Conservation (phyloP, 2,888 invertebrate genomes). For the Tuta absoluta region DNA sequence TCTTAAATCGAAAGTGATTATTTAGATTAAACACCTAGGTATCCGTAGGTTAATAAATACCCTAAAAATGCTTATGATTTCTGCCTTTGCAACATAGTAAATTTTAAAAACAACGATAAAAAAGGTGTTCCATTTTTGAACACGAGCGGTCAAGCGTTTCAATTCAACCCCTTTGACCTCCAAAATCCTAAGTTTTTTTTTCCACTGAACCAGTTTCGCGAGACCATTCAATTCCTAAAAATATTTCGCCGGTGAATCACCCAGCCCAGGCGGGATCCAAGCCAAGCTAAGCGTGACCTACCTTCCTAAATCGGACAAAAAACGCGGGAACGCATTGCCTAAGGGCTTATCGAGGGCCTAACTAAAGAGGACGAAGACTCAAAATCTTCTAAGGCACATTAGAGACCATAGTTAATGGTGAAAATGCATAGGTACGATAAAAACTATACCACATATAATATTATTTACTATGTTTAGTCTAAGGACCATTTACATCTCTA, state of each 20-base stretch:
- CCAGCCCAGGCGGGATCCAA: neutral
- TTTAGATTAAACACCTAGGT: too few relatives aligned
- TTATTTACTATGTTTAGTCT: too few relatives aligned
- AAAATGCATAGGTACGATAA: too few relatives aligned
- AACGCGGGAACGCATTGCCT: neutral
- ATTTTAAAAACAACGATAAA: neutral
- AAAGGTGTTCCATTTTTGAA: neutral
- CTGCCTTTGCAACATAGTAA: too few relatives aligned
- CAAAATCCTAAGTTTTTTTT: conserved; percentile 7
- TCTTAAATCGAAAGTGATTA: too few relatives aligned
- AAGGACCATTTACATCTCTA: too few relatives aligned
- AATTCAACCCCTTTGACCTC: conserved; percentile 12
- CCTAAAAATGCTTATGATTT: too few relatives aligned
- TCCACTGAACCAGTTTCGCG: conserved; percentile 2
- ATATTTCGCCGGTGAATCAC: conserved; percentile 10
- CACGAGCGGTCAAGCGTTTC: neutral
- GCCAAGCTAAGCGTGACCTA: conserved; percentile 1
- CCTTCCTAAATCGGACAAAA: neutral
- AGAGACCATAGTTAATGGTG: too few relatives aligned
- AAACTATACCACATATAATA: too few relatives aligned
- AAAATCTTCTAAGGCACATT: neutral
- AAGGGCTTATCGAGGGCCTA: neutral
- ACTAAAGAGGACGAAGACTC: neutral
- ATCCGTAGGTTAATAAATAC: too few relatives aligned
- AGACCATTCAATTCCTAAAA: neutral